Evolutionary conservation across 2,113 vertebrate species (phyloP).

Genomic region (Chelonoidis abingdonii): DNA sequence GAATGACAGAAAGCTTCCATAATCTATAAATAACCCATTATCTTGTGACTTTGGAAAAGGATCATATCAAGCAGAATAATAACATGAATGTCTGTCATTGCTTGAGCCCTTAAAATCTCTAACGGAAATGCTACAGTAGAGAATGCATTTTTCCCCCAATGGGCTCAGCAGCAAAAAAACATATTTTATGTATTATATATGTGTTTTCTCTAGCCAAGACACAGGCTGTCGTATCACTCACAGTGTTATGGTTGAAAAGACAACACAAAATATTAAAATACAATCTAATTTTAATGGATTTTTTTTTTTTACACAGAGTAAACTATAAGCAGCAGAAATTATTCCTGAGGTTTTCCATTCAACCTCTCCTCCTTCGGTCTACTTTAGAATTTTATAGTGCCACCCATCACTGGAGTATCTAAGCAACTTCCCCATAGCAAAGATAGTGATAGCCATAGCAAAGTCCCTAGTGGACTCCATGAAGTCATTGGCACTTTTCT

Average conservation of each 20-base stretch:
- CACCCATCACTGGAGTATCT: background rate
- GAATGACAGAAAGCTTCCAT: background rate
- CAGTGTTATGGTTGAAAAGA: background rate
- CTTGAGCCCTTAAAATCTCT: background rate
- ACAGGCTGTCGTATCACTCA: constrained; percentile 9
- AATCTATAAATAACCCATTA: constrained; percentile 35
- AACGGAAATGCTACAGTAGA: constrained; percentile 2
- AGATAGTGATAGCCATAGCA: background rate
- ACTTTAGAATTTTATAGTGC: background rate
- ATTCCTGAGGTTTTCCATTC: background rate
- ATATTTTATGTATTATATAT: constrained; percentile 24
- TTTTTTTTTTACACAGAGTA: constrained; percentile 2
- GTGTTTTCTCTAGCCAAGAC: background rate
- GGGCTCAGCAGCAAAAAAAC: background rate
- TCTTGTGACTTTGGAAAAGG: background rate
- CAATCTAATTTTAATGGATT: constrained; percentile 15
- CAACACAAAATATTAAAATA: constrained; percentile 30
- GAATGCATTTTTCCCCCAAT: background rate
- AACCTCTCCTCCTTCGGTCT: background rate
- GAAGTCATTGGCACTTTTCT: background rate
- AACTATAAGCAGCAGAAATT: background rate
- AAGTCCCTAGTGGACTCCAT: background rate
- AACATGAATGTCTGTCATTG: background rate
- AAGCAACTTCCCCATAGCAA: background rate
- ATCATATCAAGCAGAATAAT: background rate